Conservation (phyloP, 2,797 vertebrate species). For the Podarcis lilfordi region DNA sequence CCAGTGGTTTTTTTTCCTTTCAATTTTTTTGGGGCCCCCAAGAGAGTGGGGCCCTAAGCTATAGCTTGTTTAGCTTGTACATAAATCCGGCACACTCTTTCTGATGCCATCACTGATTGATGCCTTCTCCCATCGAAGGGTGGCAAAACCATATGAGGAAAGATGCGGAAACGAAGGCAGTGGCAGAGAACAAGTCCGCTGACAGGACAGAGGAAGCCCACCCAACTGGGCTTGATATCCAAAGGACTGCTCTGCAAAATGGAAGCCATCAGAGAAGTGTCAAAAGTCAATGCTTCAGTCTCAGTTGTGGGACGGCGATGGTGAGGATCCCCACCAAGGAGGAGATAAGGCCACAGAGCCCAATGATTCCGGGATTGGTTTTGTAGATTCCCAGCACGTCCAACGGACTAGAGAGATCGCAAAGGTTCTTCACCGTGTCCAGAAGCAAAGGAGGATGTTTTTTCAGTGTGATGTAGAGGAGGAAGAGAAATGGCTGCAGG, state of each 20-base stretch:
- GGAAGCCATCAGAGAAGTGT: constrained; percentile 10
- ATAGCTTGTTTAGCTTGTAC: too few relatives aligned
- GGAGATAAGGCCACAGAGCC: constrained; percentile 90
- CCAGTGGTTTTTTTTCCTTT: too few relatives aligned
- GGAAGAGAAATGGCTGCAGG: constrained; percentile 79
- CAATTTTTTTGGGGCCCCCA: too few relatives aligned
- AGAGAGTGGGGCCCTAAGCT: too few relatives aligned
- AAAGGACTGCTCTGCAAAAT: constrained; percentile 26
- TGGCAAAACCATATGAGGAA: constrained; percentile 2
- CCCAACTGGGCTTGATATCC: background rate
- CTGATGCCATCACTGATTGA: too few relatives aligned
- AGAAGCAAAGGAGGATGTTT: constrained; percentile 85
- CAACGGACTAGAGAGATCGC: constrained; percentile 91
- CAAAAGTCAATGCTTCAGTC: constrained; percentile 75
- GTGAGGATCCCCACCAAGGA: constrained; percentile 90
- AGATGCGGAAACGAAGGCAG: constrained; percentile 26
- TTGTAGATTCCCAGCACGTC: constrained; percentile 87
- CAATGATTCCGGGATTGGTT: constrained; percentile 86
- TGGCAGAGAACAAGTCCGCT: constrained; percentile 37
- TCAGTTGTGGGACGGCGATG: constrained; percentile 83
- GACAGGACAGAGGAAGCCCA: constrained; percentile 19
- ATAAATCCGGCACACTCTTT: too few relatives aligned
- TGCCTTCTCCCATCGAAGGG: constrained; percentile 14
- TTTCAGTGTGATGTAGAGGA: constrained; percentile 81
- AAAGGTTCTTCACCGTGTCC: constrained; percentile 90